Conservation (phyloP, 2,113 vertebrate genomes). For the Pachyramphus minor region DNA sequence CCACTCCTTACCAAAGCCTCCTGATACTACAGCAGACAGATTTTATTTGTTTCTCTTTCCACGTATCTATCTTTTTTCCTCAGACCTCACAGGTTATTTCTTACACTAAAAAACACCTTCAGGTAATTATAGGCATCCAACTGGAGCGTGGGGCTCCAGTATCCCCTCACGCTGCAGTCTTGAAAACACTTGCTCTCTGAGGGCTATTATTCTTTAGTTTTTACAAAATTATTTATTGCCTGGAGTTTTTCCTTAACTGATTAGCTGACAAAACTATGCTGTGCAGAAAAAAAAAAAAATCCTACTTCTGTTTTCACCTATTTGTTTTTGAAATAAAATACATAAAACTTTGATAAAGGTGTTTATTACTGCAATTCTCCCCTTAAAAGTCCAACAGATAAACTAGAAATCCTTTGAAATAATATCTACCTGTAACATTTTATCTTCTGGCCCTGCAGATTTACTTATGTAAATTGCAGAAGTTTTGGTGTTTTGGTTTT, state of each 20-base stretch:
- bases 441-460: background rate
- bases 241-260: background rate
- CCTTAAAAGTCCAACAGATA: background rate
- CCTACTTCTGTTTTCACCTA: background rate
- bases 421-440: background rate
- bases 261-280: background rate
- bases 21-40: background rate
- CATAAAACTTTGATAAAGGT: background rate
- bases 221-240: background rate
- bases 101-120: background rate
- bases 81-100: background rate
- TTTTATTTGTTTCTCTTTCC: background rate
- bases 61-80: background rate
- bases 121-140: background rate
- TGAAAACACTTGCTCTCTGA: background rate
- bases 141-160: background rate
- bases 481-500: background rate
- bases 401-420: background rate
- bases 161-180: background rate
- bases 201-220: background rate
- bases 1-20: background rate
- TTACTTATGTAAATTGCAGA: background rate
- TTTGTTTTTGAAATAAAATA: background rate
- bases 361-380: background rate
- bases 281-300: background rate